Evolutionary conservation across 2,113 vertebrate genomes (phyloP), one percentile per base, ranked within the genome.

Genomic region (Corynorhinus townsendii): DNA sequence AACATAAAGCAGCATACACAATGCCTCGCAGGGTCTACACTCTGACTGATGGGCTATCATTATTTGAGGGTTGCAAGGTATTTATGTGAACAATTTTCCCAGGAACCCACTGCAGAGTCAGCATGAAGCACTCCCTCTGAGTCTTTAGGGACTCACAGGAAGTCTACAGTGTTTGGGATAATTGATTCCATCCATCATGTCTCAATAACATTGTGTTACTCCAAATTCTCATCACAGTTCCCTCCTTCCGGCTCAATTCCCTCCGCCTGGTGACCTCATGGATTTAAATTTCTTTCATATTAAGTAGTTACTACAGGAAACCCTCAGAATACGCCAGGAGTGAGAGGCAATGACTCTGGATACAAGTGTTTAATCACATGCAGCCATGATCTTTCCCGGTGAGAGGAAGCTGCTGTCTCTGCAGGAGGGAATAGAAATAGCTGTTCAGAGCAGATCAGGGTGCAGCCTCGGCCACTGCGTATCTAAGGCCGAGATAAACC

Each of bases 231-330:
- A 40, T 40, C 54, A 89, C 68, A 11, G 40, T 11, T 68, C 56
- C 1, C 2, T 8, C 62, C 30, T 75, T 62, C 45, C n/a, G 56
- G 66, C 26, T 88, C 40, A 69, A 0, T 68, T 84, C 33, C 19
- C 20, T 88, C n/a, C n/a, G 16, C 0, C 40, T 52, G 24, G 49
- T 26, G 22, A 45, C 45, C 35, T 72, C 14, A 73, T 19, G 66
- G 40, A 69, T 49, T 88, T 68, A 91, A 12, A 73, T 79, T 64
- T 83, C 3, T 83, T 85, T 33, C 87, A 43, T 56, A 56, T 96
- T 77, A 83, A 72, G 47, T 62, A 12, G 49, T 47, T 30, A 11
- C 16, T 54, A 6, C 7, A 81, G 83, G 52, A 75, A 88, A 64
- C 3, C 12, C 35, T 38, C 12, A 71, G 10, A 35, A 73, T 24